Evolutionary conservation across 2,797 vertebrate species (phyloP).

Genomic region (Myotis findleyi): DNA sequence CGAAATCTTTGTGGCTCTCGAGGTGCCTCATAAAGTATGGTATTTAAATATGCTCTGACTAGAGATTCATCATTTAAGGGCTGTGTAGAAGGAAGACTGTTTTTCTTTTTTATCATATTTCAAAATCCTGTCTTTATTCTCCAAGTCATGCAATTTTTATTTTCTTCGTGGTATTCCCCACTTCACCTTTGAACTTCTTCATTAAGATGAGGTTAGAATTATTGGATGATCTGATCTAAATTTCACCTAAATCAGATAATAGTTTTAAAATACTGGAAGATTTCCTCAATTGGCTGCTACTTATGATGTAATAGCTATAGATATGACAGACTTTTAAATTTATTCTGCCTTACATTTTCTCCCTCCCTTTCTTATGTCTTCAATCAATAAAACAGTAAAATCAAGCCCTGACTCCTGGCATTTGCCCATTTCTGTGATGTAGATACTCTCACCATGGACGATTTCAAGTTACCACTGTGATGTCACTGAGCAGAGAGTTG

Average conservation of each 20-base stretch:
- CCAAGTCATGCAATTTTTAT: neutral
- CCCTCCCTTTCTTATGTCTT: neutral
- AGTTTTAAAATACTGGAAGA: neutral
- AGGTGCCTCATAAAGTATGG: neutral
- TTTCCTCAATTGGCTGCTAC: neutral
- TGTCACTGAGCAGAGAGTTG: neutral
- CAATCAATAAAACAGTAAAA: neutral
- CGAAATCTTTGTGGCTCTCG: neutral
- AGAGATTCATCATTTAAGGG: neutral
- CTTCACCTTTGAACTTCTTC: neutral
- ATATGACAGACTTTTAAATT: neutral
- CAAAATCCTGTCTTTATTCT: neutral
- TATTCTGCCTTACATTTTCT: constrained; percentile 29
- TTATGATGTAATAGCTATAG: neutral
- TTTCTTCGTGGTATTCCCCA: neutral
- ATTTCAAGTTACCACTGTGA: neutral
- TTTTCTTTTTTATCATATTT: neutral
- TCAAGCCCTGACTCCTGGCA: neutral
- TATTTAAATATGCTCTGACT: neutral
- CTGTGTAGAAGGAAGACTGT: neutral
- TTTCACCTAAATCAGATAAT: neutral
- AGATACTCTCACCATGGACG: neutral
- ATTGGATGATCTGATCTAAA: neutral
- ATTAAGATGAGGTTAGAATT: neutral
- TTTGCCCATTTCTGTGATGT: neutral